Percentiles rank a stretch among this genome's conserved stretches.
Evolutionary conservation across 1,140 invertebrate genomes (phyloP).

Genomic region (Ips nitidus): DNA sequence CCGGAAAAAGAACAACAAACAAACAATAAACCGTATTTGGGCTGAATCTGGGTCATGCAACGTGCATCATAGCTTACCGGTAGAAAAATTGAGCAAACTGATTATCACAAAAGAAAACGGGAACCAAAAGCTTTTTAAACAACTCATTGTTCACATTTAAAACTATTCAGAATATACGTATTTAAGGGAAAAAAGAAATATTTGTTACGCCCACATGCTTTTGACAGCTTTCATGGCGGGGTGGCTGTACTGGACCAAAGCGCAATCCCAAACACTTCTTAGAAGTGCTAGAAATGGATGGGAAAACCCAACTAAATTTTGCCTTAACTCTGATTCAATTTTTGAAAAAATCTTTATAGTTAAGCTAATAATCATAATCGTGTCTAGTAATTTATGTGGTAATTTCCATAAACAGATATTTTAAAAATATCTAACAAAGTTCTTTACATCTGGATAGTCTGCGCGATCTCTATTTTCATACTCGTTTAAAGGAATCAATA

Average conservation of each 20-base stretch:
- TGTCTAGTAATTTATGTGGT: background rate
- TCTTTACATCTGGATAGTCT: no score
- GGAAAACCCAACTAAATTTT: no score
- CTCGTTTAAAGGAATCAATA: no score
- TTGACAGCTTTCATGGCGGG: constrained; percentile 30
- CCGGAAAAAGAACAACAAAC: no score
- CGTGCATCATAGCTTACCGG: constrained; percentile 9
- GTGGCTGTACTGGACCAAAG: constrained; percentile 24
- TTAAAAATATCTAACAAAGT: no score
- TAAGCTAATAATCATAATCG: no score
- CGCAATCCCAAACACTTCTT: background rate
- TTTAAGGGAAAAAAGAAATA: constrained; percentile 18
- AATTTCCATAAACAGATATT: no score
- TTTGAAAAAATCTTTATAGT: no score
- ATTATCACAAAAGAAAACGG: constrained; percentile 24
- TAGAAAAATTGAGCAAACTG: constrained; percentile 21
- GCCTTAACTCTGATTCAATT: no score
- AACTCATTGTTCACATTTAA: constrained; percentile 24
- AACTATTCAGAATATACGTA: background rate
- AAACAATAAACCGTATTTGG: no score
- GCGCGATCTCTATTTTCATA: no score
- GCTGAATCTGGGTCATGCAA: constrained; percentile 22
- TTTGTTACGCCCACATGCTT: constrained; percentile 32
- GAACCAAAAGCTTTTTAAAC: constrained; percentile 18
- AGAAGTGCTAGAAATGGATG: no score